phyloP scores from a whole-genome alignment of 2,113 vertebrate genomes.

The Xenopus laevis region DNA sequence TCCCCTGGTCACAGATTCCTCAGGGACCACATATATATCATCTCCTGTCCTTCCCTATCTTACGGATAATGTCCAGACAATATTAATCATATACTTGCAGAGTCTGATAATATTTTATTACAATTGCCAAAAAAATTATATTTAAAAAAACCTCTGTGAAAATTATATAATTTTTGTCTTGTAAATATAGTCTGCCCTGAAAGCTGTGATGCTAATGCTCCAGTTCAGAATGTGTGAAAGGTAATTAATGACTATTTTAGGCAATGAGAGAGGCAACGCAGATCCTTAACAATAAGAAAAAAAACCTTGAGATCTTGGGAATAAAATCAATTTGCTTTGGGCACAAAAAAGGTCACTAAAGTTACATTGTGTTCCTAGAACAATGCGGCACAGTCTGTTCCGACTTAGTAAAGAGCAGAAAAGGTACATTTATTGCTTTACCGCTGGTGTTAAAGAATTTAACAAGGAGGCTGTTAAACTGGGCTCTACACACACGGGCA shows the following conservation, averaged over 20 bases:
- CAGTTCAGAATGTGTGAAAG: neutral
- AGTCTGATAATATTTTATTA: too few species aligned
- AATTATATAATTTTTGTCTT: too few species aligned
- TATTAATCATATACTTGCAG: too few species aligned
- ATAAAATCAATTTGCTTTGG: slow-evolving; percentile 22
- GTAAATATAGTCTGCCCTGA: too few species aligned
- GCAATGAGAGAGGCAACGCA: neutral
- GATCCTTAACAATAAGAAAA: neutral
- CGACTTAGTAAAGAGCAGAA: neutral
- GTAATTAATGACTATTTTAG: slow-evolving; percentile 27
- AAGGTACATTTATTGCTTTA: neutral
- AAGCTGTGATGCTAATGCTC: neutral
- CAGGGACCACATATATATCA: too few species aligned
- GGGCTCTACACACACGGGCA: neutral
- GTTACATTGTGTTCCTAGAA: slow-evolving; percentile 6
- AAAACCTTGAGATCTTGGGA: slow-evolving; percentile 19
- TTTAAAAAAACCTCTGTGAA: too few species aligned
- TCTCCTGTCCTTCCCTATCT: neutral
- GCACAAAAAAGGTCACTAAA: neutral
- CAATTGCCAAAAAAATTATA: too few species aligned
- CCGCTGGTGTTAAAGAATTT: neutral
- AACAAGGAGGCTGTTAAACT: neutral
- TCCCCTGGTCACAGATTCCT: too few species aligned
- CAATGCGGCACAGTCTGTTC: neutral
- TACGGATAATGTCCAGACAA: too few species aligned